Evolutionary conservation across 2,113 vertebrate species (phyloP).

Genomic region (Cervus canadensis): DNA sequence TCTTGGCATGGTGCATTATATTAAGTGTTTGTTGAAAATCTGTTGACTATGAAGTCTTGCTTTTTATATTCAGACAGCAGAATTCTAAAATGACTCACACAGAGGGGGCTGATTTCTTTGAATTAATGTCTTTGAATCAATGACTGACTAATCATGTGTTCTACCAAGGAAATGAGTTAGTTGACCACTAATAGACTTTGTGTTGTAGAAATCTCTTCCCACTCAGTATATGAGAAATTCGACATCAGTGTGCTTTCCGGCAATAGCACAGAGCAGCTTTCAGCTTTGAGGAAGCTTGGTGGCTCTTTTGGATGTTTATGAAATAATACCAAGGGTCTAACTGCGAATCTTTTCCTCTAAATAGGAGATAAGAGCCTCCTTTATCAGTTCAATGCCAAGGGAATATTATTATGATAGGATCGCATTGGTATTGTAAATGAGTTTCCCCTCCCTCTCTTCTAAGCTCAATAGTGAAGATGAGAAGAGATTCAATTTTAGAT

Average conservation of each 20-base stretch:
- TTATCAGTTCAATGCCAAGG: background rate
- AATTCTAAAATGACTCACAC: constrained; percentile 47
- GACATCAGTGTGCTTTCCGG: background rate
- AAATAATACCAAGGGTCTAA: background rate
- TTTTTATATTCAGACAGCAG: constrained; percentile 38
- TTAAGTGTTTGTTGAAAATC: constrained; percentile 25
- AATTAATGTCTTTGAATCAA: constrained; percentile 45
- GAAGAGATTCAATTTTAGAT: constrained; percentile 4
- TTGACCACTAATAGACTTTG: constrained; percentile 22
- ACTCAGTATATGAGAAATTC: constrained; percentile 7
- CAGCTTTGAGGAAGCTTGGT: background rate
- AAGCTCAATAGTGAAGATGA: background rate
- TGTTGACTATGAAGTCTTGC: constrained; percentile 5
- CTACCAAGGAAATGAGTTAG: constrained; percentile 31
- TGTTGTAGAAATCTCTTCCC: constrained; percentile 51
- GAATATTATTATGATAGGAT: background rate
- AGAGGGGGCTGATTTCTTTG: background rate
- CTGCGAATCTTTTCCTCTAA: background rate
- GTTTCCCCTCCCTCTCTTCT: background rate
- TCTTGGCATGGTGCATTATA: background rate
- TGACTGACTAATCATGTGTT: constrained; percentile 35
- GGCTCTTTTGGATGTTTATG: background rate
- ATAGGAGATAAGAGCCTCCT: background rate
- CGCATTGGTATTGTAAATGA: background rate
- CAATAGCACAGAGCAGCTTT: background rate